A percentile compares a stretch with the other conserved stretches of the same genome.
Evolutionary conservation across 2,113 vertebrate genomes (phyloP).

Genomic region (Grus americana): DNA sequence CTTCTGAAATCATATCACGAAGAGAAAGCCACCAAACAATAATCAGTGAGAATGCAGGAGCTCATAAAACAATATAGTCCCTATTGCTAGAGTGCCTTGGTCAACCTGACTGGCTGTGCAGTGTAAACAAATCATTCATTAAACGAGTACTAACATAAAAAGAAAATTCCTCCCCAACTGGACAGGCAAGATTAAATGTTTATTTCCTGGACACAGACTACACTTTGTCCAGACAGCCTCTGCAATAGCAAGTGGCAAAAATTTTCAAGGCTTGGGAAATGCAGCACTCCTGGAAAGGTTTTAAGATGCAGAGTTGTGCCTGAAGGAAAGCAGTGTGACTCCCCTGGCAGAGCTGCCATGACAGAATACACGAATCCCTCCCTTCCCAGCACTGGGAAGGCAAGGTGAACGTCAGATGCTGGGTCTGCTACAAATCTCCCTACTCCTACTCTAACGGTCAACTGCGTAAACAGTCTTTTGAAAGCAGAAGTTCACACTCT

Average conservation of each 20-base stretch:
- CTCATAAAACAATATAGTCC: neutral
- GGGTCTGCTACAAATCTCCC: neutral
- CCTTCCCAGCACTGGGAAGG: neutral
- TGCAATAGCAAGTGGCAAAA: neutral
- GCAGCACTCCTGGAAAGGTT: neutral
- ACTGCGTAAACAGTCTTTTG: neutral
- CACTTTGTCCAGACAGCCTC: neutral
- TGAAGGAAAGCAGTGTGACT: neutral
- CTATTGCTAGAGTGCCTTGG: neutral
- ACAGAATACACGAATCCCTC: neutral
- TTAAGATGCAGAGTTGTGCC: neutral
- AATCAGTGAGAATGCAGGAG: neutral
- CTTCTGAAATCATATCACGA: neutral
- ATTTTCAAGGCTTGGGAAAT: neutral
- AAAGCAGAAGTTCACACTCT: neutral
- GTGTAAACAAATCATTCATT: neutral
- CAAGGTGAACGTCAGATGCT: neutral
- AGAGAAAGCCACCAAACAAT: neutral
- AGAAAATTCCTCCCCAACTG: neutral
- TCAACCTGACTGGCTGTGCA: neutral
- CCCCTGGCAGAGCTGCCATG: neutral
- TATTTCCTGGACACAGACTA: neutral
- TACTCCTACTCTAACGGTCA: neutral
- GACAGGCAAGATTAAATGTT: neutral
- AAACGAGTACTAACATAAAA: neutral